phyloP scores from a whole-genome alignment of 2,113 vertebrate species.

The Zapornia atra region DNA sequence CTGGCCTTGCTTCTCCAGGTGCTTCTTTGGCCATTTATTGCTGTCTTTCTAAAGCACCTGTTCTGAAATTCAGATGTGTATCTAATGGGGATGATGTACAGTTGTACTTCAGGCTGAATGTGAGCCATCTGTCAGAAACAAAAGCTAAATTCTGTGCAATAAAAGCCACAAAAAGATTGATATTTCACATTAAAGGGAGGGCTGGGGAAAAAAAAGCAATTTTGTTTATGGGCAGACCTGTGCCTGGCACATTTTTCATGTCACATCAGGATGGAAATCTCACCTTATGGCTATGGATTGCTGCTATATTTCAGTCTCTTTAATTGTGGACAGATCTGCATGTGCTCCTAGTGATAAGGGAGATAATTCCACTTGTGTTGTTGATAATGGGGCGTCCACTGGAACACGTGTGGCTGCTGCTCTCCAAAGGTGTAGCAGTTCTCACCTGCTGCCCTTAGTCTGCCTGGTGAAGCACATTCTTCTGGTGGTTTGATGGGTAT shows the following conservation, averaged over 20 bases:
- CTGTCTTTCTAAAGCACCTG: slow-evolving; percentile 51
- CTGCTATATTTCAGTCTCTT: slow-evolving; percentile 61
- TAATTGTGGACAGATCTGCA: slow-evolving; percentile 63
- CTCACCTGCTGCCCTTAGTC: neutral
- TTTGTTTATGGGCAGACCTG: slow-evolving; percentile 77
- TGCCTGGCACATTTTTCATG: slow-evolving; percentile 76
- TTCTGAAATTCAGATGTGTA: slow-evolving; percentile 64
- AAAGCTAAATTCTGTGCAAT: slow-evolving; percentile 75
- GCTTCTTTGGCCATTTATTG: slow-evolving; percentile 59
- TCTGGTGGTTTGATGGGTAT: neutral
- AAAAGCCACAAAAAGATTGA: slow-evolving; percentile 78
- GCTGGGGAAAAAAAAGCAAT: slow-evolving; percentile 72
- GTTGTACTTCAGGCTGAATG: slow-evolving; percentile 53
- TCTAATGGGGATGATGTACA: slow-evolving; percentile 71
- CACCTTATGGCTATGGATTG: slow-evolving; percentile 71
- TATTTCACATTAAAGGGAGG: slow-evolving; percentile 75
- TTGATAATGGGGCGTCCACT: neutral
- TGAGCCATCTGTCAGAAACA: slow-evolving; percentile 75
- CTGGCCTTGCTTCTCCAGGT: slow-evolving; percentile 20
- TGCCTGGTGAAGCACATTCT: neutral
- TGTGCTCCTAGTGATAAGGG: slow-evolving; percentile 1
- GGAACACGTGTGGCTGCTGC: neutral
- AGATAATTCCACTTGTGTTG: neutral
- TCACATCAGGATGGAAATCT: slow-evolving; percentile 80
- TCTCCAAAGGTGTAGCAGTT: neutral